Conservation (phyloP, 35 echinoderm and acorn worm species). For the Ptychodera flava region DNA sequence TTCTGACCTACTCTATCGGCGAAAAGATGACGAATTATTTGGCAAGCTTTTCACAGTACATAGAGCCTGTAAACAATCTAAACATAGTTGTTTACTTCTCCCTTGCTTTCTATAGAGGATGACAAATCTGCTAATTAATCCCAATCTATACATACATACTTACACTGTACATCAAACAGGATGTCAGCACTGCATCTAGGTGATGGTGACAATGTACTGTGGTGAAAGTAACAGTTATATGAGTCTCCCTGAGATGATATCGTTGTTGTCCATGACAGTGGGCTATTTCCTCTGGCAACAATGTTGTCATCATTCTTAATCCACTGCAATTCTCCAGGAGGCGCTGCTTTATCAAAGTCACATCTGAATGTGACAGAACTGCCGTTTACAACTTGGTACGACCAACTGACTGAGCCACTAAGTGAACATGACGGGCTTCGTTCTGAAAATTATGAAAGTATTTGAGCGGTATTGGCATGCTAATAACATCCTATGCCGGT, state of each 20-base stretch:
- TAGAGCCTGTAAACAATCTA: no score
- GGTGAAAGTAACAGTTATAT: not conserved
- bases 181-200: not conserved
- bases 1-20: no score
- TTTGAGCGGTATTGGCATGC: no score
- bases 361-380: not conserved
- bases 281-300: not conserved
- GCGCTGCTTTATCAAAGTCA: not conserved
- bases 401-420: not conserved
- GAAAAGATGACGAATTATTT: no score
- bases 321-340: not conserved
- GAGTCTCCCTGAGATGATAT: not conserved
- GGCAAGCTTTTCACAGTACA: no score
- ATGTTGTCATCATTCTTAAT: not conserved
- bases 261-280: not conserved
- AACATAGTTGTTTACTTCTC: no score
- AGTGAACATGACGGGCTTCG: not conserved
- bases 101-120: no score
- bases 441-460: no score
- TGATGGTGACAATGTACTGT: not conserved
- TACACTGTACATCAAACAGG: not conserved
- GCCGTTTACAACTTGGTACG: not conserved
- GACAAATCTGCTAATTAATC: no score
- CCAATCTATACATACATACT: no score
- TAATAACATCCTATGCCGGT: no score